phyloP scores from a whole-genome alignment of 1,140 invertebrate genomes.

The Papilio xuthus region DNA sequence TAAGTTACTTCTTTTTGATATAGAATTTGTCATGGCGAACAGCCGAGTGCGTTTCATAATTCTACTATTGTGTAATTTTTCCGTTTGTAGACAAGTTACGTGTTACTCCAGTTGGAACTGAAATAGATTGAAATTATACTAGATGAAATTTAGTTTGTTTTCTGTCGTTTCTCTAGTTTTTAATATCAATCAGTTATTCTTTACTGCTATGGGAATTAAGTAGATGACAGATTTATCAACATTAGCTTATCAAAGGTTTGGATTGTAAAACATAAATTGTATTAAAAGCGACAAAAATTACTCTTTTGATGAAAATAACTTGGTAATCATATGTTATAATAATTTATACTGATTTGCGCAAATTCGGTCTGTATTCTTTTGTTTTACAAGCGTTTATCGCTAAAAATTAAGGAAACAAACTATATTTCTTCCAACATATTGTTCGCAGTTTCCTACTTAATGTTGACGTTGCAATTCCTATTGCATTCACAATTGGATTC shows the following conservation, averaged over 20 bases:
- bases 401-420: neutral
- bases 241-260: neutral
- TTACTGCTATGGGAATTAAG: neutral
- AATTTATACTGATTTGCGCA: neutral
- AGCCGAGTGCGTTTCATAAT: constrained; percentile 27
- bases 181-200: neutral
- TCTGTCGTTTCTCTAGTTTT: neutral
- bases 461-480: constrained; percentile 17
- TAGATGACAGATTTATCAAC: neutral
- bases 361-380: neutral
- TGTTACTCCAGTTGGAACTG: neutral
- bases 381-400: neutral
- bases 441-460: constrained; percentile 2
- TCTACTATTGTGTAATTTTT: constrained; percentile 36
- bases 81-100: neutral
- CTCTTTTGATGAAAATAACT: no score
- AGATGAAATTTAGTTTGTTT: neutral
- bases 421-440: neutral
- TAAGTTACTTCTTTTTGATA: constrained; percentile 57
- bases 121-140: neutral
- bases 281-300: neutral
- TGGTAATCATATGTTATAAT: neutral
- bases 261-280: neutral
- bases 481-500: constrained; percentile 30
- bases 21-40: neutral